phyloP scores from a whole-genome alignment of 2,888 invertebrate species.

The Syrphus vitripennis region DNA sequence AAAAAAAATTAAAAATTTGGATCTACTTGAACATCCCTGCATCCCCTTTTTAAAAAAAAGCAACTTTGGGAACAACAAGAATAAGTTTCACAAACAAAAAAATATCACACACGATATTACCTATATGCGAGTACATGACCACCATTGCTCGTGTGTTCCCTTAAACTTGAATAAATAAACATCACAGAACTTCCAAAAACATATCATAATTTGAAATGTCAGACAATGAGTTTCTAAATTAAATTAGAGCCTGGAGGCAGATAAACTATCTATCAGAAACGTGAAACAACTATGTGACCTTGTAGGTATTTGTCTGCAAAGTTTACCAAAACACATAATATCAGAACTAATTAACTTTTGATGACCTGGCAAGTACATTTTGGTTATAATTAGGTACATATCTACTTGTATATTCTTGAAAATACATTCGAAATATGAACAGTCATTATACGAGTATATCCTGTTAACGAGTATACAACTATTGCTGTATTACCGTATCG shows the following conservation, averaged over 20 bases:
- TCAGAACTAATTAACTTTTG: slow-evolving; percentile 5
- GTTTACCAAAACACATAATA: not conserved
- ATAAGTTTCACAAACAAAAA: too few species aligned
- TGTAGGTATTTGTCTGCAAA: not conserved
- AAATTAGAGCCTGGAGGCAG: not conserved
- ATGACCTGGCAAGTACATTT: not conserved
- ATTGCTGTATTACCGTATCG: too few species aligned
- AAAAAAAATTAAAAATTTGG: too few species aligned
- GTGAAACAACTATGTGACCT: not conserved
- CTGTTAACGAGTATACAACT: not conserved
- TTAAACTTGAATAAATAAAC: not conserved
- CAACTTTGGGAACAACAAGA: too few species aligned
- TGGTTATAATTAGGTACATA: too few species aligned
- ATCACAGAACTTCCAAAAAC: not conserved
- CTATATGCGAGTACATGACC: too few species aligned
- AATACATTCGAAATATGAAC: not conserved
- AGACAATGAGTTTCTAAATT: not conserved
- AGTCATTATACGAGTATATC: not conserved
- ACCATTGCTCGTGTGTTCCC: too few species aligned
- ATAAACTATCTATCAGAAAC: not conserved
- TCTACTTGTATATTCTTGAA: not conserved
- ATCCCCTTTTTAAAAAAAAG: too few species aligned
- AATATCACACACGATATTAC: too few species aligned
- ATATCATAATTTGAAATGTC: not conserved
- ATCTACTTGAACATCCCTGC: too few species aligned